A percentile compares a stretch with the other conserved stretches of the same genome.
phyloP scores from a whole-genome alignment of 2,888 invertebrate species.

The Belgica antarctica region DNA sequence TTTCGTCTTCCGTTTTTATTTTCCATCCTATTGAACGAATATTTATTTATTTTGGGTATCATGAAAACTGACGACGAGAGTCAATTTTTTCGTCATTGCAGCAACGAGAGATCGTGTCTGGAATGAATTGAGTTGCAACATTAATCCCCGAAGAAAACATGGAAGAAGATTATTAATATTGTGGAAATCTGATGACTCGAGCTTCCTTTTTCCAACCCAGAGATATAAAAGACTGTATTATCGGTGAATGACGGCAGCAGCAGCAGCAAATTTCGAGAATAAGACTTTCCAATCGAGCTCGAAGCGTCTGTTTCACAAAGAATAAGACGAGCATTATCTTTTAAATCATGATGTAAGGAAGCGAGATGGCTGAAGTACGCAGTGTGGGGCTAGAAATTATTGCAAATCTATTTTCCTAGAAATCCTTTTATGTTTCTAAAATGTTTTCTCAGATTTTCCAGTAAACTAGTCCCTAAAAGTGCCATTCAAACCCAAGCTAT shows the following conservation, averaged over 20 bases:
- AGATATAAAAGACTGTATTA: too few species aligned
- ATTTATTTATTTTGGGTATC: constrained; percentile 8
- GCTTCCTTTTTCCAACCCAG: neutral
- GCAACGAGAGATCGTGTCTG: neutral
- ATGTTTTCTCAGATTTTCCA: too few species aligned
- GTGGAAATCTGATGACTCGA: constrained; percentile 18
- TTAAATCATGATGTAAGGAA: too few species aligned
- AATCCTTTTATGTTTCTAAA: too few species aligned
- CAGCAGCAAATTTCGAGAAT: neutral
- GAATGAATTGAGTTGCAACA: constrained; percentile 10
- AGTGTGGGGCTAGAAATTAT: too few species aligned
- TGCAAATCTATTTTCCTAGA: too few species aligned
- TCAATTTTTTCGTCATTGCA: neutral
- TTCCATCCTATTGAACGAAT: neutral
- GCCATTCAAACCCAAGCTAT: too few species aligned
- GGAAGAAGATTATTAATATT: constrained; percentile 8
- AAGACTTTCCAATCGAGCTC: neutral
- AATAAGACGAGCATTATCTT: too few species aligned
- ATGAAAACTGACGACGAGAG: neutral
- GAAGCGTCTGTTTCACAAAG: neutral
- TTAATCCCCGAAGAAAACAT: constrained; percentile 1
- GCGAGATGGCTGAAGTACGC: too few species aligned
- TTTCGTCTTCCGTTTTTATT: neutral
- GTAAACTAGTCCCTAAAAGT: too few species aligned
- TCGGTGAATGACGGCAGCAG: neutral